phyloP scores from a whole-genome alignment of 2,888 invertebrate genomes.

The Dendrolimus pini region DNA sequence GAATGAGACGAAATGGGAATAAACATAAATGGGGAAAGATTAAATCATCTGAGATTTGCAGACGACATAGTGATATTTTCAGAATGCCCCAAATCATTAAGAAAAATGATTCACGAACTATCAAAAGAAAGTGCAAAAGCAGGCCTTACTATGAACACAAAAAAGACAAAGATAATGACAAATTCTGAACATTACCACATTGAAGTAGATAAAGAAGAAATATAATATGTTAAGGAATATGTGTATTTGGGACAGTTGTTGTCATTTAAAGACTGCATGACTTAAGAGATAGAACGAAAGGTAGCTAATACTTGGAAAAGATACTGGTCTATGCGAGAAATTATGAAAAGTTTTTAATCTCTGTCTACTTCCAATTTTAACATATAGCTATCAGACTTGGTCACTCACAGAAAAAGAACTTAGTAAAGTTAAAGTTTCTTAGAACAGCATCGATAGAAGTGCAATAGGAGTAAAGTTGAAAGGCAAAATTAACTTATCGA shows the following conservation, averaged over 20 bases:
- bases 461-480: too few species aligned
- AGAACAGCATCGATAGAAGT: too few species aligned
- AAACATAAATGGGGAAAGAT: constrained; percentile 1
- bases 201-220: neutral
- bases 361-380: too few species aligned
- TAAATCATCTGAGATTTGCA: constrained; percentile 5
- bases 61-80: constrained; percentile 5
- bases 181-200: neutral
- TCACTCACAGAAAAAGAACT: too few species aligned
- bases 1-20: neutral
- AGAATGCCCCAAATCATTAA: constrained; percentile 1
- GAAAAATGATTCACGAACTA: constrained; percentile 10
- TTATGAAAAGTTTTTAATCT: too few species aligned
- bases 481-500: too few species aligned
- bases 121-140: constrained; percentile 4
- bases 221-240: constrained; percentile 3
- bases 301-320: constrained; percentile 2
- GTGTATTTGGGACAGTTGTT: constrained; percentile 15
- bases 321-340: neutral
- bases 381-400: too few species aligned
- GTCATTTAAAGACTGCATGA: constrained; percentile 2
- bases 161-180: constrained; percentile 13
- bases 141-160: constrained; percentile 11
- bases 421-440: too few species aligned
- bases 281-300: neutral